Conservation (phyloP, 1,140 invertebrate species). For the Drosophila kohkoa region DNA sequence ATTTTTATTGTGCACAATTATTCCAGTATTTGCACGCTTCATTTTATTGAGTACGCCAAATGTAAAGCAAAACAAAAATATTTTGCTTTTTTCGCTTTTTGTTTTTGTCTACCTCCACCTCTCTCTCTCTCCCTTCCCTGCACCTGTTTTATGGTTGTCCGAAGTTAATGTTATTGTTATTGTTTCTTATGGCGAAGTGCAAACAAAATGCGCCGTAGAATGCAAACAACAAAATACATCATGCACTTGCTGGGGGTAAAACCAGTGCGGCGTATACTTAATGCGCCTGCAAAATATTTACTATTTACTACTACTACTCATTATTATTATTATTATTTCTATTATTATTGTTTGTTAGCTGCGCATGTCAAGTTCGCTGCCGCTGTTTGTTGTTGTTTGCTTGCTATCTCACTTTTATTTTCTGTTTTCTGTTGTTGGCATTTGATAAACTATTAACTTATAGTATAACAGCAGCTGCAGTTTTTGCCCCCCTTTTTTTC, state of each 20-base stretch:
- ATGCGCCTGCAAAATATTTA: constrained; percentile 47
- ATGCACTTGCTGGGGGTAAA: background rate
- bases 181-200: constrained; percentile 46
- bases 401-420: constrained; percentile 38
- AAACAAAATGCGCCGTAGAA: constrained; percentile 63
- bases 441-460: constrained; percentile 29
- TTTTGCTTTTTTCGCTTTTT: constrained; percentile 24
- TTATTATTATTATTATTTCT: background rate
- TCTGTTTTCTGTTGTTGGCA: background rate
- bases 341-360: constrained; percentile 2
- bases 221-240: constrained; percentile 18
- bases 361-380: background rate
- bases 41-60: constrained; percentile 45
- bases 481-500: constrained; percentile 19
- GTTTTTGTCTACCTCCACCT: background rate
- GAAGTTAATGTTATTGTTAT: constrained; percentile 43
- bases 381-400: constrained; percentile 27
- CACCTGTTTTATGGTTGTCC: constrained; percentile 15
- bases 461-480: constrained; percentile 35
- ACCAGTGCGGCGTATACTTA: constrained; percentile 66
- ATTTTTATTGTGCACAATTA: constrained; percentile 31
- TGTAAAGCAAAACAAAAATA: constrained; percentile 50
- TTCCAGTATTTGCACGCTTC: constrained; percentile 49
- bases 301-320: constrained; percentile 8
- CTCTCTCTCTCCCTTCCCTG: background rate